phyloP scores from a whole-genome alignment of 2,888 invertebrate genomes.

The Drosophila algonquin region DNA sequence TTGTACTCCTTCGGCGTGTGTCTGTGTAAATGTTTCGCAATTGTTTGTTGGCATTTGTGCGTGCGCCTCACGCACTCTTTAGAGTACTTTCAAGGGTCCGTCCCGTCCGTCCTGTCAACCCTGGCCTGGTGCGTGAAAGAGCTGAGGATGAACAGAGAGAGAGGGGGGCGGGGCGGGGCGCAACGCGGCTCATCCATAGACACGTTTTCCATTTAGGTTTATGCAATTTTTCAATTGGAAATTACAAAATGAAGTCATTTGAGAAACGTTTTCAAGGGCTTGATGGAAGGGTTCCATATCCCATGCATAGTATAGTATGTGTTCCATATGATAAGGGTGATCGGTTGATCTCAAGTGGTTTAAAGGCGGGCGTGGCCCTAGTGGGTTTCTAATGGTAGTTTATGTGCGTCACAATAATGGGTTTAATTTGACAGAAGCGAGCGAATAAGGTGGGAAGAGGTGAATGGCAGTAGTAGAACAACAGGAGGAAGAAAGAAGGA shows the following conservation, averaged over 20 bases:
- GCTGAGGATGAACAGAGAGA: background rate
- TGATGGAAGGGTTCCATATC: slow-evolving; percentile 31
- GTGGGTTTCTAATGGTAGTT: slow-evolving; percentile 37
- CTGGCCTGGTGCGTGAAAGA: slow-evolving; percentile 36
- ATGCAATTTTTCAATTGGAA: slow-evolving; percentile 67
- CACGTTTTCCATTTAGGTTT: slow-evolving; percentile 68
- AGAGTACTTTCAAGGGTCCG: slow-evolving; percentile 27
- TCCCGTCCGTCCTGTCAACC: slow-evolving; percentile 13
- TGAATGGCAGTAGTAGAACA: too few relatives aligned
- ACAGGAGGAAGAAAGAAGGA: background rate
- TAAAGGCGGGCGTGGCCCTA: slow-evolving; percentile 29
- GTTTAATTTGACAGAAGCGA: slow-evolving; percentile 40
- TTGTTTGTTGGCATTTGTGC: slow-evolving; percentile 75
- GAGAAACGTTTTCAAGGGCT: slow-evolving; percentile 52
- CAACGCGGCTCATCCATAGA: background rate
- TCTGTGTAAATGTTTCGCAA: slow-evolving; percentile 73
- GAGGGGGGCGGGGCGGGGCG: too few relatives aligned
- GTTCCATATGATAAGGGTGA: slow-evolving; percentile 14
- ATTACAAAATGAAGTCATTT: slow-evolving; percentile 73
- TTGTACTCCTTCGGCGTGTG: slow-evolving; percentile 52
- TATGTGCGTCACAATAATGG: slow-evolving; percentile 24
- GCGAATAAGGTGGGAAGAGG: background rate
- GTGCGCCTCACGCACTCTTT: slow-evolving; percentile 62
- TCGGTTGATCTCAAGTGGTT: slow-evolving; percentile 43
- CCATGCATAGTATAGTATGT: background rate